phyloP scores from a whole-genome alignment of 2,113 vertebrate species.

The Anhinga rufa region DNA sequence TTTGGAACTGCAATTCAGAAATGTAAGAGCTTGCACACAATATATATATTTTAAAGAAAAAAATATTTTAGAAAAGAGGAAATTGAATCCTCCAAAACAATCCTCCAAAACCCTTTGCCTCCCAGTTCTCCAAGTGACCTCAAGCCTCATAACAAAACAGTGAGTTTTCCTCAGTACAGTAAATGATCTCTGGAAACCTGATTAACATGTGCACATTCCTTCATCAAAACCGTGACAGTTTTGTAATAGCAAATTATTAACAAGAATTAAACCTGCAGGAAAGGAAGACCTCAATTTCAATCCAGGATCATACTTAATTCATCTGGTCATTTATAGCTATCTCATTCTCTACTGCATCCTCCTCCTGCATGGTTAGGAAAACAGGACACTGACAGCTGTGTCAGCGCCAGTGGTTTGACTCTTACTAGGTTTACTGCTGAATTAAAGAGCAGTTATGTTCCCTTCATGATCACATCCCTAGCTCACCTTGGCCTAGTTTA shows the following conservation, averaged over 20 bases:
- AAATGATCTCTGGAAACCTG: not conserved
- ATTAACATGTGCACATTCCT: not conserved
- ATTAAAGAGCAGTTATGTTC: not conserved
- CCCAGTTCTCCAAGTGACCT: not conserved
- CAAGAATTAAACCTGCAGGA: not conserved
- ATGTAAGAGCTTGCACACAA: not conserved
- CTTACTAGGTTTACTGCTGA: not conserved
- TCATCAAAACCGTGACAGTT: not conserved
- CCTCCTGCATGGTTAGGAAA: not conserved
- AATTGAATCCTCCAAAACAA: not conserved
- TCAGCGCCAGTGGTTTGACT: not conserved
- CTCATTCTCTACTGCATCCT: not conserved
- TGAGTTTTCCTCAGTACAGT: not conserved
- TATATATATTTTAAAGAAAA: not conserved
- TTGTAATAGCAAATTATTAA: conserved; percentile 9
- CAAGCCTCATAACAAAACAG: not conserved
- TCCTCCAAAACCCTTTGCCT: not conserved
- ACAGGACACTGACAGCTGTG: not conserved
- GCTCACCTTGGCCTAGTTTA: conserved; percentile 40
- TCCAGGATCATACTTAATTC: not conserved
- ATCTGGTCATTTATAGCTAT: not conserved
- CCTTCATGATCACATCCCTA: not conserved
- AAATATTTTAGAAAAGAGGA: not conserved
- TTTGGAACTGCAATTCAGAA: not conserved
- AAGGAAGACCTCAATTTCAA: not conserved